Evolutionary conservation across 2,888 invertebrate genomes (phyloP).

Genomic region (Hirtodrosophila trivittata): DNA sequence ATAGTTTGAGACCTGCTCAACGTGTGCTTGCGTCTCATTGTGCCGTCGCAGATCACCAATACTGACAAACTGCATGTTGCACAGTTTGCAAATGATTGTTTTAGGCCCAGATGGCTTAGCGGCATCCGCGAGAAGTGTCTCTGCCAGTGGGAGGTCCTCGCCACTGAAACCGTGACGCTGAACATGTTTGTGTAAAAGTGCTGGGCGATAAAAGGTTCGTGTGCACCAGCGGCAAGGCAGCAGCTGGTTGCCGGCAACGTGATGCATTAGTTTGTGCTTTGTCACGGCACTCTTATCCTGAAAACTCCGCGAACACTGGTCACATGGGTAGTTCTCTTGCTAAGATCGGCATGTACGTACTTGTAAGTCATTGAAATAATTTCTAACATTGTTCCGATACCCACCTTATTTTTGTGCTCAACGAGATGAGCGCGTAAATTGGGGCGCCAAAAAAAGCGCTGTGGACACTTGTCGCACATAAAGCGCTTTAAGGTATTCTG

Average conservation of each 20-base stretch:
- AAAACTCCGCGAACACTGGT: conserved; percentile 69
- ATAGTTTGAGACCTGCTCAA: conserved; percentile 59
- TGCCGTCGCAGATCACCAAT: conserved; percentile 69
- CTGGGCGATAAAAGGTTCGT: conserved; percentile 76
- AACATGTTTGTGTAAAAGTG: conserved; percentile 76
- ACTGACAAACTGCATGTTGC: conserved; percentile 67
- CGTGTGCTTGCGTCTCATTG: conserved; percentile 52
- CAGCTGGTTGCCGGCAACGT: conserved; percentile 66
- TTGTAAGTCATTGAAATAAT: no score
- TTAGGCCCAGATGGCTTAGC: conserved; percentile 76
- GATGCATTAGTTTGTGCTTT: conserved; percentile 71
- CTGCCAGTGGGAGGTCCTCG: conserved; percentile 66
- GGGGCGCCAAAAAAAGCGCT: conserved; percentile 81
- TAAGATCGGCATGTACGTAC: conserved; percentile 23
- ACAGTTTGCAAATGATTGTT: conserved; percentile 75
- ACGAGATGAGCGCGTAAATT: conserved; percentile 79
- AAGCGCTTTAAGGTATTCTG: conserved; percentile 79
- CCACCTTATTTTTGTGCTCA: conserved; percentile 65
- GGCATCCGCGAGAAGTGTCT: conserved; percentile 69
- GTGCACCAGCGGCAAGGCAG: conserved; percentile 81
- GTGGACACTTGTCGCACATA: conserved; percentile 80
- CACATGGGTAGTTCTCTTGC: conserved; percentile 68
- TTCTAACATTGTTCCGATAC: no score
- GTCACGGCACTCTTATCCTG: conserved; percentile 77
- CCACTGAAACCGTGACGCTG: conserved; percentile 72